phyloP scores from a whole-genome alignment of 1,140 invertebrate species.

The Leptopilina boulardi region DNA sequence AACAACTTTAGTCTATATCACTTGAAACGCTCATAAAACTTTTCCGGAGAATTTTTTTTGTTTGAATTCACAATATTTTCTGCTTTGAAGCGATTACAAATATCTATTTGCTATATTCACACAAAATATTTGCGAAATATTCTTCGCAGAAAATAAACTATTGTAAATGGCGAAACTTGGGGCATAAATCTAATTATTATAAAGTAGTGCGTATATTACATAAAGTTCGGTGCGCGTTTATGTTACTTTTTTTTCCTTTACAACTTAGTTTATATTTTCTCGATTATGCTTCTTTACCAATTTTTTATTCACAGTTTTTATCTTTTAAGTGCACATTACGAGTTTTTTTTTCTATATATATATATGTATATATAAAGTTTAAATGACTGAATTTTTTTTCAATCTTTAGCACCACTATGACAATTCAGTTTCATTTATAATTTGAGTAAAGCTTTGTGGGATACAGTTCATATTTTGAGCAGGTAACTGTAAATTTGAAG shows the following conservation, averaged over 20 bases:
- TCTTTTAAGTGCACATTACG: not conserved
- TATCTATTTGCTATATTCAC: constrained; percentile 60
- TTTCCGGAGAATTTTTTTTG: not conserved
- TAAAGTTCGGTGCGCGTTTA: constrained; percentile 40
- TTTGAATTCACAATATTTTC: constrained; percentile 1
- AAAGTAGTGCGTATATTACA: constrained; percentile 60
- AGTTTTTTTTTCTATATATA: no score
- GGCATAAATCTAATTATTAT: constrained; percentile 44
- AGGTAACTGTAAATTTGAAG: constrained; percentile 60
- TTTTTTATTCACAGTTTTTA: not conserved
- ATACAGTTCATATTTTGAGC: constrained; percentile 56
- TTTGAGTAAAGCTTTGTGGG: constrained; percentile 41
- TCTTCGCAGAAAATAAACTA: constrained; percentile 54
- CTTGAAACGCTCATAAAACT: not conserved
- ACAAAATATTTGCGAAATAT: constrained; percentile 52
- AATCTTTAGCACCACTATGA: constrained; percentile 43
- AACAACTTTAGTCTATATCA: constrained; percentile 42
- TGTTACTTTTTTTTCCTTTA: constrained; percentile 35
- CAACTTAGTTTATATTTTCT: constrained; percentile 48
- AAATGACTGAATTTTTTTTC: not conserved
- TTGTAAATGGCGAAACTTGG: constrained; percentile 63
- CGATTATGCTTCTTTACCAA: constrained; percentile 42
- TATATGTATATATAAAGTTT: not conserved
- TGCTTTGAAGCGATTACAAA: constrained; percentile 34
- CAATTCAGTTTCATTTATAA: constrained; percentile 13